Conservation (phyloP, 2,113 vertebrate species). For the Neolamprologus cancellatus region DNA sequence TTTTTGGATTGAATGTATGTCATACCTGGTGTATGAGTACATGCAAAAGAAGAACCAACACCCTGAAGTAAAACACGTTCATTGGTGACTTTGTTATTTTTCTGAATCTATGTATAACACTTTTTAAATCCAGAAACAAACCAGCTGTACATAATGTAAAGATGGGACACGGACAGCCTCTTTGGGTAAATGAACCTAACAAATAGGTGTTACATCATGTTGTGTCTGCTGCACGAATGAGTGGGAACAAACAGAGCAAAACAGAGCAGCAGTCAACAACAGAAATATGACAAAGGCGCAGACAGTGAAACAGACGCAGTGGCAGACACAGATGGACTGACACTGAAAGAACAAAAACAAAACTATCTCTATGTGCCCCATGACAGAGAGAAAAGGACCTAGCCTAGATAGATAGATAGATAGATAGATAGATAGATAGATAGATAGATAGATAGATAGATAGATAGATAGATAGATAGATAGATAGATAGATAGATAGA, state of each 20-base stretch:
- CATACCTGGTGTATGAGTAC: neutral
- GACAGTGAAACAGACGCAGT: neutral
- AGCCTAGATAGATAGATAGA: neutral
- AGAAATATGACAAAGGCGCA: neutral
- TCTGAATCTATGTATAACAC: neutral
- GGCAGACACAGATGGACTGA: neutral
- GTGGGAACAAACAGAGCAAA: neutral
- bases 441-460: neutral
- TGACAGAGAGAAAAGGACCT: neutral
- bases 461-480: neutral
- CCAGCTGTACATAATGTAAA: neutral
- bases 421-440: neutral
- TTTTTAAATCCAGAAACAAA: neutral
- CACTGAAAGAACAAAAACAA: neutral
- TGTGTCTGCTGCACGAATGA: conserved; percentile 16
- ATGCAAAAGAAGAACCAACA: neutral
- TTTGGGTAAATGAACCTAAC: neutral
- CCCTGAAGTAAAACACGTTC: neutral
- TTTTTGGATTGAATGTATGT: neutral
- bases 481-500: neutral
- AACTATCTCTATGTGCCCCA: neutral
- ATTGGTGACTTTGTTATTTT: neutral
- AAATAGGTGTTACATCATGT: conserved; percentile 21
- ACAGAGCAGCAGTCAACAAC: neutral
- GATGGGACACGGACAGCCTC: neutral